Conservation (phyloP, 2,888 invertebrate genomes). For the Lucinisca nassula region DNA sequence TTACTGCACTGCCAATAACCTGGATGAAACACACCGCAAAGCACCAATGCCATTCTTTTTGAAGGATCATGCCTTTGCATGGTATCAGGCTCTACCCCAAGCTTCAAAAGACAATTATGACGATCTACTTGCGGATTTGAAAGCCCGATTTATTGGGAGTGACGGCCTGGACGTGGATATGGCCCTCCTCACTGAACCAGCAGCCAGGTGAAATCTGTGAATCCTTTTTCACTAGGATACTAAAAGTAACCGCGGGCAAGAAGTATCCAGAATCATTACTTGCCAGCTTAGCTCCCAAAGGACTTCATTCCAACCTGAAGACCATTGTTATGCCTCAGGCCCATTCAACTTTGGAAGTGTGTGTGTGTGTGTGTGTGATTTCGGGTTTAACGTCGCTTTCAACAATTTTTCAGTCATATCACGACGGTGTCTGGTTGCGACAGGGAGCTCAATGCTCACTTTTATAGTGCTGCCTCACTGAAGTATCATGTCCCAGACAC, state of each 20-base stretch:
- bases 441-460: too few species aligned
- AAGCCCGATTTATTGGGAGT: conserved; percentile 15
- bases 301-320: not conserved
- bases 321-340: conserved; percentile 34
- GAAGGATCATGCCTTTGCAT: conserved; percentile 16
- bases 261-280: not conserved
- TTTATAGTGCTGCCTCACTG: too few species aligned
- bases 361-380: too few species aligned
- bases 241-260: not conserved
- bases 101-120: not conserved
- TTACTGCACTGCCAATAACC: not conserved
- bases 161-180: not conserved
- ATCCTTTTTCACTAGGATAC: conserved; percentile 13
- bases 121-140: not conserved
- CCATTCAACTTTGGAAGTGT: too few species aligned
- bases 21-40: not conserved
- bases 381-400: too few species aligned
- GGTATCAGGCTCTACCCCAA: not conserved
- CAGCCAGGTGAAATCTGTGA: conserved; percentile 1
- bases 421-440: too few species aligned
- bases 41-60: not conserved
- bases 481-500: too few species aligned
- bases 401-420: too few species aligned
- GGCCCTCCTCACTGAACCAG: not conserved
- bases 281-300: not conserved